A percentile compares a stretch with the other conserved stretches of the same genome.
Evolutionary conservation across 2,888 invertebrate genomes (phyloP).

Genomic region (Callinectes sapidus): DNA sequence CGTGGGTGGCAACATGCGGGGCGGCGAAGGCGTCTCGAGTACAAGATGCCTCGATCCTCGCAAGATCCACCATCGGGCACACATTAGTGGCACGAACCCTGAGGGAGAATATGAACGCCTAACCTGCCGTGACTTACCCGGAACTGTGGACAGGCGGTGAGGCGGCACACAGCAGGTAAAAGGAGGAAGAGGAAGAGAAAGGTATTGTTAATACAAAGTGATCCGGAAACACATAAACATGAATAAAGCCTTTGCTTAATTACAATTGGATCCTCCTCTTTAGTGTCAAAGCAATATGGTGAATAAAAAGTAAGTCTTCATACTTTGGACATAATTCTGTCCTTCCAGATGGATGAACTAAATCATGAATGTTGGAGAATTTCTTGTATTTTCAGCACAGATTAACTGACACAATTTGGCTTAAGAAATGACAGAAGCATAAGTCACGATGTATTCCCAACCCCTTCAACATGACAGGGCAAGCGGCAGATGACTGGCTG

Average conservation of each 20-base stretch:
- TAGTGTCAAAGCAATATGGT: background rate
- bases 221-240: background rate
- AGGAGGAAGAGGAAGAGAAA: background rate
- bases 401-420: conserved; percentile 4
- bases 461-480: background rate
- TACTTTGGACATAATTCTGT: background rate
- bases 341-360: background rate
- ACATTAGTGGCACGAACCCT: background rate
- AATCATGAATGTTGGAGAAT: background rate
- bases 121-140: conserved; percentile 34
- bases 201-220: background rate
- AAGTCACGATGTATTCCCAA: background rate
- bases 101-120: background rate
- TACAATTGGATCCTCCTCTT: background rate
- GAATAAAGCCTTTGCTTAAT: background rate
- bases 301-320: background rate
- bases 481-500: background rate
- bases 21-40: background rate
- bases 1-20: background rate
- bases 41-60: background rate
- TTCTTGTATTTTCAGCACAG: background rate
- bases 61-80: background rate
- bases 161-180: background rate
- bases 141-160: conserved; percentile 16
- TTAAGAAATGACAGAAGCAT: background rate